Percentiles rank a stretch among this genome's conserved stretches.
Evolutionary conservation across 2,797 vertebrate species (phyloP).

Genomic region (Leptoclinus maculatus): DNA sequence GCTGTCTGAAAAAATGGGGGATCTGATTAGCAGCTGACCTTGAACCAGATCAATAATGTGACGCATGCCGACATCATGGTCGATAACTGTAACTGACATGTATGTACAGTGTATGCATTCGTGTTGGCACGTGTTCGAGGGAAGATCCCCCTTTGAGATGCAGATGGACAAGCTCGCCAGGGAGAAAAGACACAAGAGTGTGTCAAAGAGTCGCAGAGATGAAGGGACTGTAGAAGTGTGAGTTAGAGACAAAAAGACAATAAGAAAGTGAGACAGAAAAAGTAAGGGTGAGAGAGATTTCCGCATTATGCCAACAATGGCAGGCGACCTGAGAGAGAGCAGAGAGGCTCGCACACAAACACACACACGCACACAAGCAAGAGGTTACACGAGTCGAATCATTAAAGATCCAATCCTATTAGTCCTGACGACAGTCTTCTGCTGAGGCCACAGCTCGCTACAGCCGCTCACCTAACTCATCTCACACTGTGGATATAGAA

Average conservation of each 20-base stretch:
- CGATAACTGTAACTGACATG: slow-evolving; percentile 28
- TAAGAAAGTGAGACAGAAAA: slow-evolving; percentile 17
- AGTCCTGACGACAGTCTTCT: slow-evolving; percentile 46
- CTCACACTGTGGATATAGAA: slow-evolving; percentile 16
- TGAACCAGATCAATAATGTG: slow-evolving; percentile 50
- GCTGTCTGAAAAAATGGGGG: slow-evolving; percentile 18
- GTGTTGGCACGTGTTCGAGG: slow-evolving; percentile 11
- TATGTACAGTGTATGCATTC: slow-evolving; percentile 3
- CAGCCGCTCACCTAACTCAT: slow-evolving; percentile 38
- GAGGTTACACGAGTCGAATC: slow-evolving; percentile 47
- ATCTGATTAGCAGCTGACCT: slow-evolving; percentile 51
- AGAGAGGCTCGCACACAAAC: not conserved
- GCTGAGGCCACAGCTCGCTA: slow-evolving; percentile 30
- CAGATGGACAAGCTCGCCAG: not conserved
- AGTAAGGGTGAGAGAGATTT: slow-evolving; percentile 54
- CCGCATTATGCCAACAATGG: slow-evolving; percentile 72
- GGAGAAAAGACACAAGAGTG: slow-evolving; percentile 5
- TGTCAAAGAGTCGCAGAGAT: slow-evolving; percentile 5
- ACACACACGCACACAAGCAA: slow-evolving; percentile 17
- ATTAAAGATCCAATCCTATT: slow-evolving; percentile 58
- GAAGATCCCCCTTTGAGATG: not conserved
- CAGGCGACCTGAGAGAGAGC: slow-evolving; percentile 57
- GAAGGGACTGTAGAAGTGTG: slow-evolving; percentile 19
- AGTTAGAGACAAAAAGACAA: slow-evolving; percentile 12
- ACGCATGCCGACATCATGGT: slow-evolving; percentile 17